Evolutionary conservation across 2,888 invertebrate genomes (phyloP).

Genomic region (Acronicta leporina): DNA sequence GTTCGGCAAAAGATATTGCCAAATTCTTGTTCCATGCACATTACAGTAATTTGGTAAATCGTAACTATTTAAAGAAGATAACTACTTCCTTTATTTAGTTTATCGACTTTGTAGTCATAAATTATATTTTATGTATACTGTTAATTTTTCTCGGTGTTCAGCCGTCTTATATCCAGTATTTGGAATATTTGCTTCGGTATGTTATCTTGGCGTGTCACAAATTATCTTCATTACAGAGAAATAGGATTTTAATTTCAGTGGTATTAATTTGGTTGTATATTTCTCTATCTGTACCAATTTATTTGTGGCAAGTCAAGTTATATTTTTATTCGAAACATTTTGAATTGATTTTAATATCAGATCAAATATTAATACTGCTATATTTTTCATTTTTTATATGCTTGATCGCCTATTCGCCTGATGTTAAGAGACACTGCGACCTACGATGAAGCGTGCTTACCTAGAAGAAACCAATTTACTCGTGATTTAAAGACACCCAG

Average conservation of each 20-base stretch:
- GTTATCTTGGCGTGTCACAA: not conserved
- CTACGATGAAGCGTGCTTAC: too few relatives aligned
- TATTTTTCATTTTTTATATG: too few relatives aligned
- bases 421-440: too few relatives aligned
- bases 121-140: too few relatives aligned
- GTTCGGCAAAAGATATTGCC: too few relatives aligned
- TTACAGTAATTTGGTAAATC: too few relatives aligned
- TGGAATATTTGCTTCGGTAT: conserved; percentile 9
- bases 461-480: too few relatives aligned
- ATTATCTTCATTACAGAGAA: not conserved
- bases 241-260: not conserved
- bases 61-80: too few relatives aligned
- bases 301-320: not conserved
- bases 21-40: too few relatives aligned
- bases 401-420: too few relatives aligned
- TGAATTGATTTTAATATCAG: not conserved
- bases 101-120: not conserved
- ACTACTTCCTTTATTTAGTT: conserved; percentile 14
- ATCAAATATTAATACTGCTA: too few relatives aligned
- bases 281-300: not conserved
- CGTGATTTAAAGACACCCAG: too few relatives aligned
- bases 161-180: not conserved
- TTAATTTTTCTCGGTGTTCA: not conserved
- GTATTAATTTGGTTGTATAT: not conserved
- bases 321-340: not conserved